A percentile compares a stretch with the other conserved stretches of the same genome.
These are phyloP conservation scores for Athene noctua DNA, from an alignment of 2,113 vertebrate species.

Conservation along the genomic window DNA sequence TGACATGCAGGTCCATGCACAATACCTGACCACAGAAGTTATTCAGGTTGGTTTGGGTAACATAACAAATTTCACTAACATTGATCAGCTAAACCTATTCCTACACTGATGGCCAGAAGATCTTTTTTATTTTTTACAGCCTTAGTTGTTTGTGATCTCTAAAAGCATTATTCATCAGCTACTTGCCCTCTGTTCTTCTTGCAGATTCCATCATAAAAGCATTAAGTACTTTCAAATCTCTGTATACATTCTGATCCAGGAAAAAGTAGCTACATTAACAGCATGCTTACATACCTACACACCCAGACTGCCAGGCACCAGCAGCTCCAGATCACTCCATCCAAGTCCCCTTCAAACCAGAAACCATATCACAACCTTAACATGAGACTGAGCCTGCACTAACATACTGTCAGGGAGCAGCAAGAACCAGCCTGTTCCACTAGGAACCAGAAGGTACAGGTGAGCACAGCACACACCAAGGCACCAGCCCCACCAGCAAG, in stretches of 20 bases:
- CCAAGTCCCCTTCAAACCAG: not conserved
- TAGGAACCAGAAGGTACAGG: not conserved
- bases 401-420: no score
- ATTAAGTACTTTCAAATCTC: not conserved
- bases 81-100: not conserved
- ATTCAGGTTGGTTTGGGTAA: not conserved
- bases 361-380: not conserved
- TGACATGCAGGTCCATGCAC: not conserved
- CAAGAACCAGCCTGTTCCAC: no score
- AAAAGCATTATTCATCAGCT: not conserved
- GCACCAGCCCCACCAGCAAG: not conserved
- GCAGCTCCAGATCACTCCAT: not conserved
- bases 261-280: not conserved
- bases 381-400: not conserved
- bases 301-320: not conserved
- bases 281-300: not conserved
- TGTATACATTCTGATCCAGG: not conserved
- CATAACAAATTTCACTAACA: not conserved
- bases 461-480: not conserved
- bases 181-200: not conserved
- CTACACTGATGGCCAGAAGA: not conserved
- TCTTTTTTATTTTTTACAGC: not conserved
- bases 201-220: not conserved
- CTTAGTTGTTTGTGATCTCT: not conserved
- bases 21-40: not conserved